Percentiles rank a stretch among this genome's conserved stretches.
Conservation (phyloP, 92 coral and sea anemone genomes). For the Palythoa grandis region DNA sequence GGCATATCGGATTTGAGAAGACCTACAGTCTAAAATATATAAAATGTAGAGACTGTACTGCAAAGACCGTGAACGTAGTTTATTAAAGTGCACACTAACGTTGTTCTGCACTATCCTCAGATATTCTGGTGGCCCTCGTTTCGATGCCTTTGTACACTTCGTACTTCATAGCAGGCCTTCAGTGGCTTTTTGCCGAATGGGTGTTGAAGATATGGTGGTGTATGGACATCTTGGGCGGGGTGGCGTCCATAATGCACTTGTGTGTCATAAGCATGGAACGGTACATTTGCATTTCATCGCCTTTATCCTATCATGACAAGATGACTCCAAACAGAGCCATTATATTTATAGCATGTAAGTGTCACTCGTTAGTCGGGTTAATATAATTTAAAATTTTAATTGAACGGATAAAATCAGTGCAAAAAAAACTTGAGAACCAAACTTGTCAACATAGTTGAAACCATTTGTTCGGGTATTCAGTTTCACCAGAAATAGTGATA, state of each 20-base stretch:
- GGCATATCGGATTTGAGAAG: no score
- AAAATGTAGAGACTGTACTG: no score
- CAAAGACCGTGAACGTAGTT: no score
- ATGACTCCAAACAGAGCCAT: slow-evolving; percentile 72
- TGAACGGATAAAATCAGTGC: no score
- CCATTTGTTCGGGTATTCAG: no score
- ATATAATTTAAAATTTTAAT: background rate
- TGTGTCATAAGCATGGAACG: slow-evolving; percentile 70
- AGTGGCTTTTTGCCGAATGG: slow-evolving; percentile 61
- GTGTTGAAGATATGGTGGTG: slow-evolving; percentile 67
- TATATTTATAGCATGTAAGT: slow-evolving; percentile 34
- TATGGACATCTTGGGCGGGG: slow-evolving; percentile 75
- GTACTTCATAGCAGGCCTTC: slow-evolving; percentile 71
- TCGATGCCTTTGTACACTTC: slow-evolving; percentile 90
- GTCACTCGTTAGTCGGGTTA: background rate
- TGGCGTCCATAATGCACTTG: slow-evolving; percentile 69
- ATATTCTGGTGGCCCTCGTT: slow-evolving; percentile 75
- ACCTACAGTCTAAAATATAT: no score
- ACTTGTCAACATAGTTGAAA: no score
- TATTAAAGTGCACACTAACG: no score
- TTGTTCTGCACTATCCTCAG: slow-evolving; percentile 34
- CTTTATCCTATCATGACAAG: slow-evolving; percentile 71
- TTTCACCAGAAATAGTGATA: no score
- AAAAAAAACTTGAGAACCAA: no score
- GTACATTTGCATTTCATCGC: slow-evolving; percentile 70